Evolutionary conservation across 2,113 vertebrate genomes (phyloP).

Genomic region (Mus spicilegus): DNA sequence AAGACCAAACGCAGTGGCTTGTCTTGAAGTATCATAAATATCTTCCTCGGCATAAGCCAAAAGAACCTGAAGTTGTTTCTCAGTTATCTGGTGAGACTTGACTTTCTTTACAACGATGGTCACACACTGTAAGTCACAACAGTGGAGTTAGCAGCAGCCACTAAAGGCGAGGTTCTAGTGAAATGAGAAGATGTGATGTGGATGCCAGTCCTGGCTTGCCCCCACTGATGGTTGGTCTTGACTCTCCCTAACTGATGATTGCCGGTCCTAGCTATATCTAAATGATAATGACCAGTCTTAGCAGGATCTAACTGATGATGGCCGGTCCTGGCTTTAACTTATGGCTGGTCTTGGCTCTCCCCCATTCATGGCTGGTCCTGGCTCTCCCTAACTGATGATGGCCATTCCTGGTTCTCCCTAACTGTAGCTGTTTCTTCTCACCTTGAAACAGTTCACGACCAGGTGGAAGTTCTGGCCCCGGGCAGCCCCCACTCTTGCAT

Average conservation of each 20-base stretch:
- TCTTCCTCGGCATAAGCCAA: constrained; percentile 98
- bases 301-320: too few species aligned
- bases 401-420: too few species aligned
- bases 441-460: constrained; percentile 98
- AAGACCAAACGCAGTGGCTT: constrained; percentile 96
- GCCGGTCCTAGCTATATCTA: too few species aligned
- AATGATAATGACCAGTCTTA: too few species aligned
- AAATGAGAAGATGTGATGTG: background rate
- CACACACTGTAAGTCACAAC: constrained; percentile 88
- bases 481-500: constrained; percentile 94
- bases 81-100: constrained; percentile 89
- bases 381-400: background rate
- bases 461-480: constrained; percentile 96
- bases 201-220: background rate
- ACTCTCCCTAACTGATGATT: too few species aligned
- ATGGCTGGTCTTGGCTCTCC: too few species aligned
- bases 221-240: background rate
- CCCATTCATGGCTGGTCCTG: background rate
- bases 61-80: constrained; percentile 95
- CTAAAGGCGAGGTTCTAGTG: background rate
- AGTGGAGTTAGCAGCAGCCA: background rate
- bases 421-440: constrained; percentile 76
- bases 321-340: too few species aligned
- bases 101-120: constrained; percentile 93
- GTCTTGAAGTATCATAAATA: constrained; percentile 95